Evolutionary conservation across 1,140 invertebrate species (phyloP).

Genomic region (Gryllus bimaculatus): DNA sequence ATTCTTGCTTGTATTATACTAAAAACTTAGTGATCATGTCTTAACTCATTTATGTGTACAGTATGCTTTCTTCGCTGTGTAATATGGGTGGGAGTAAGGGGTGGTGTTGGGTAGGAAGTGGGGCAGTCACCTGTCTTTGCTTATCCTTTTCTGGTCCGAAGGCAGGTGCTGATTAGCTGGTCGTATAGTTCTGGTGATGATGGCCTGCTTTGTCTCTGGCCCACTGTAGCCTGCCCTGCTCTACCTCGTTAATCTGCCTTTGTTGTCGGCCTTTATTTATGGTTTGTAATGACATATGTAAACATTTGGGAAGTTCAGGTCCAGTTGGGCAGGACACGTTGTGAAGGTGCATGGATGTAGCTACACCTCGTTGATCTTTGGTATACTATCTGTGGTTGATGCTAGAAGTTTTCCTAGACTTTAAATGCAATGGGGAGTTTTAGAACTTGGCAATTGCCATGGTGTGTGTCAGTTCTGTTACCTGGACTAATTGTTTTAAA

Average conservation of each 20-base stretch:
- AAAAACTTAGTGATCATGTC: background rate
- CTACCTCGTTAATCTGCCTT: background rate
- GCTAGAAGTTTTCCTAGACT: background rate
- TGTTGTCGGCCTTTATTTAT: background rate
- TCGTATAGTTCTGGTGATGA: background rate
- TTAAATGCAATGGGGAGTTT: background rate
- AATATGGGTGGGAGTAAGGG: background rate
- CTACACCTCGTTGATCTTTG: background rate
- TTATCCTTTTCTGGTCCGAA: background rate
- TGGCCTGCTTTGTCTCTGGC: background rate
- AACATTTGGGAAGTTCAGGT: background rate
- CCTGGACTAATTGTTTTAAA: background rate
- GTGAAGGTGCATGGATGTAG: background rate
- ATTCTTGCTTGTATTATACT: background rate
- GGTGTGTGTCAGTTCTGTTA: background rate
- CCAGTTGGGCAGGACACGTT: background rate
- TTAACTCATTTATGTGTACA: background rate
- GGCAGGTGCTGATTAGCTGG: background rate
- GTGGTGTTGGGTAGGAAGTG: background rate
- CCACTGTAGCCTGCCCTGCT: background rate
- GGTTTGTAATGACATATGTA: background rate
- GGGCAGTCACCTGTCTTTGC: background rate
- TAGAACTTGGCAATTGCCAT: background rate
- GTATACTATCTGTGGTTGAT: background rate
- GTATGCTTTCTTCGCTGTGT: background rate